Evolutionary conservation across 2,888 invertebrate species (phyloP).

Genomic region (Coenonympha glycerion): DNA sequence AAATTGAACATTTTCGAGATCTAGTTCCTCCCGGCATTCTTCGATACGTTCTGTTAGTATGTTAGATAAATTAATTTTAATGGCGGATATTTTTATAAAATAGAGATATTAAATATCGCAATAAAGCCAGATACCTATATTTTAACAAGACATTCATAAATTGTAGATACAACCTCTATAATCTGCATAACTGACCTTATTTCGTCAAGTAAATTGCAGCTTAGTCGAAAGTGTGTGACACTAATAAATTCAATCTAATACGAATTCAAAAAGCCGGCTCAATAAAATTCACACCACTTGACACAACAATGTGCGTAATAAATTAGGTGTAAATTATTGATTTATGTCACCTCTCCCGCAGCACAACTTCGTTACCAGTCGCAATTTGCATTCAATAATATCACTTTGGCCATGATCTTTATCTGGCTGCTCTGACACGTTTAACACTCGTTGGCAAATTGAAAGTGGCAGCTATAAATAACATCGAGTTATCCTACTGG

Average conservation of each 20-base stretch:
- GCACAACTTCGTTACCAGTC: conserved; percentile 9
- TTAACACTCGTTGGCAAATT: conserved; percentile 68
- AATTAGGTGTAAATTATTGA: conserved; percentile 39
- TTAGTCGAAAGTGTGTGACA: not conserved
- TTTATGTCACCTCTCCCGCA: conserved; percentile 10
- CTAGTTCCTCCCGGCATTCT: too few species aligned
- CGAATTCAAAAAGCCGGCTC: not conserved
- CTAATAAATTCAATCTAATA: not conserved
- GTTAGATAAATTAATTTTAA: too few species aligned
- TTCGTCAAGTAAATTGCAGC: too few species aligned
- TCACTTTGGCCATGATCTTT: conserved; percentile 53
- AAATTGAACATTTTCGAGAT: too few species aligned
- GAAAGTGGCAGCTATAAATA: conserved; percentile 45
- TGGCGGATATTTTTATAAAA: too few species aligned
- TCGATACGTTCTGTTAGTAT: too few species aligned
- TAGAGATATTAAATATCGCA: too few species aligned
- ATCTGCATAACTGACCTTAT: too few species aligned
- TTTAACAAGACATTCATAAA: too few species aligned
- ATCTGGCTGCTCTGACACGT: conserved; percentile 57
- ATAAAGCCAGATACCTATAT: too few species aligned
- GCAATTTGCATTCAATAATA: conserved; percentile 66
- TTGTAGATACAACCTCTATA: too few species aligned
- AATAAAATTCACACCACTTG: conserved; percentile 31
- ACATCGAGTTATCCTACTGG: not conserved
- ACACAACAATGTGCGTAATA: conserved; percentile 58